Conservation (phyloP, 2,888 invertebrate genomes). For the Thumatha senex region DNA sequence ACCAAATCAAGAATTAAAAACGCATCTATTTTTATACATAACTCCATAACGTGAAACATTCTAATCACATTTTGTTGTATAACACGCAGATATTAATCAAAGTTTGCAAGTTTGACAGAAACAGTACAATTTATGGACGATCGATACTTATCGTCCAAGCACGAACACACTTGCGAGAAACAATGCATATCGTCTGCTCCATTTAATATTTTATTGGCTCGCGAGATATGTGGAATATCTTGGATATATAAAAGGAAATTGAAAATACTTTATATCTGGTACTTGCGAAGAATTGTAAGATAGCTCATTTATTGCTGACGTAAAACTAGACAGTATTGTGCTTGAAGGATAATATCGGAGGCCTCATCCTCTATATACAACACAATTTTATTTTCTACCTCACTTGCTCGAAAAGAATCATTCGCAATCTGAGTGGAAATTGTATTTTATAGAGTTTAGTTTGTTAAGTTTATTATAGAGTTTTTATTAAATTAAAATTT, state of each 20-base stretch:
- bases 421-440: too few species aligned
- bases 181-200: conserved; percentile 46
- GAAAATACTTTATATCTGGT: conserved; percentile 41
- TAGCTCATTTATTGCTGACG: conserved; percentile 40
- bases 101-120: conserved; percentile 21
- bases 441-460: neutral
- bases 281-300: conserved; percentile 22
- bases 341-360: too few species aligned
- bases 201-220: conserved; percentile 54
- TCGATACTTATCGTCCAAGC: conserved; percentile 23
- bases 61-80: conserved; percentile 11
- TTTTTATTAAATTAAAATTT: too few species aligned
- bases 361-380: too few species aligned
- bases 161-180: conserved; percentile 32
- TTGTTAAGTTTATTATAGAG: neutral
- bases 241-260: conserved; percentile 48
- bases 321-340: conserved; percentile 22
- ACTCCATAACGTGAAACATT: neutral
- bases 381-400: too few species aligned
- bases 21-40: too few species aligned
- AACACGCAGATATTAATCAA: conserved; percentile 23
- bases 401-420: too few species aligned
- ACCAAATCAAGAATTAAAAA: too few species aligned
- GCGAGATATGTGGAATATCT: conserved; percentile 46
- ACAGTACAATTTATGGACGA: conserved; percentile 23